These are phyloP conservation scores for Danaus chrysippus DNA, from an alignment of 2,888 invertebrate species.

Conservation along the genomic window DNA sequence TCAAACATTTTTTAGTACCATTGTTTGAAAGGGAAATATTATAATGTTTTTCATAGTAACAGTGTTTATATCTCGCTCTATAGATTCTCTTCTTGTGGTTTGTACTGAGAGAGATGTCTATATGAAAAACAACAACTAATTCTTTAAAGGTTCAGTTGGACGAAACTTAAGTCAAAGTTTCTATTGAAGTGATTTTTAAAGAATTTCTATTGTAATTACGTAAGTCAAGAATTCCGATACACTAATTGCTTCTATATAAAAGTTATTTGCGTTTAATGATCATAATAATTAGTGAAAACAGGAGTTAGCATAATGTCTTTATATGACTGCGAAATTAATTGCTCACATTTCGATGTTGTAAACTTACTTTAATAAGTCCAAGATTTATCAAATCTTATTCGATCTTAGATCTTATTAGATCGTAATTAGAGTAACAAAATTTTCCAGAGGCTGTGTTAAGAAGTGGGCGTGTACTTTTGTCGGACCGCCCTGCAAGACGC, in stretches of 20 bases:
- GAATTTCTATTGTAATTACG: constrained; percentile 16
- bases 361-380: too few relatives aligned
- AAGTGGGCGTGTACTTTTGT: constrained; percentile 69
- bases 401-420: too few relatives aligned
- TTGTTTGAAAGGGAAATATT: constrained; percentile 74
- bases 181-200: constrained; percentile 8
- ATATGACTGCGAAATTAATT: neutral
- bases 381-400: too few relatives aligned
- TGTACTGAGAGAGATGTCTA: constrained; percentile 47
- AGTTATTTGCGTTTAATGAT: constrained; percentile 27
- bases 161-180: constrained; percentile 11
- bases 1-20: constrained; percentile 73
- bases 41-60: constrained; percentile 70
- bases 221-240: constrained; percentile 18
- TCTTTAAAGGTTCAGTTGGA: constrained; percentile 20
- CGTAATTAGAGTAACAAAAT: constrained; percentile 5
- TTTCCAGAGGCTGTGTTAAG: constrained; percentile 36
- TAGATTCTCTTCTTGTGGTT: constrained; percentile 41
- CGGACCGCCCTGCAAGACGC: constrained; percentile 56
- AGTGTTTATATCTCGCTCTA: constrained; percentile 52
- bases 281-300: constrained; percentile 18
- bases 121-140: constrained; percentile 29
- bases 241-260: constrained; percentile 20
- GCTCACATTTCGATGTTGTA: too few relatives aligned
- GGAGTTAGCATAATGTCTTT: constrained; percentile 15